phyloP scores from a whole-genome alignment of 2,797 vertebrate genomes.

The Enteromius afrohamiltoni region DNA sequence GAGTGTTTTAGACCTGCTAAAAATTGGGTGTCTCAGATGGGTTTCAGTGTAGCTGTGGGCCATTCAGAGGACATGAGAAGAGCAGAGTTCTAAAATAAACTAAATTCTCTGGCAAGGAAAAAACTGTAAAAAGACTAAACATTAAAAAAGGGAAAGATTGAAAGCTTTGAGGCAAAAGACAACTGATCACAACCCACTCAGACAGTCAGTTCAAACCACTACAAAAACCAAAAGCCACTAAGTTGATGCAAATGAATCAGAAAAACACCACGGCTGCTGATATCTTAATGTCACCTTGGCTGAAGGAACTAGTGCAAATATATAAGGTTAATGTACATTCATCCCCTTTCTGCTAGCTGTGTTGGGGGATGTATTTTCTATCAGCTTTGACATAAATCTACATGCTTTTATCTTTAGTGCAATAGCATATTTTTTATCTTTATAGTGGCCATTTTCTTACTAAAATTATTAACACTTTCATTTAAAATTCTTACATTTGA shows the following conservation, averaged over 20 bases:
- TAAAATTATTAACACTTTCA: too few species aligned
- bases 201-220: neutral
- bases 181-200: slow-evolving; percentile 8
- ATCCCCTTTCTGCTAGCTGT: neutral
- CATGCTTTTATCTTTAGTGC: too few species aligned
- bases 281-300: neutral
- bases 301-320: neutral
- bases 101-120: neutral
- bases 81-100: neutral
- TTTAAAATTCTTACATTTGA: too few species aligned
- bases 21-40: neutral
- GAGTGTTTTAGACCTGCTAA: slow-evolving; percentile 12
- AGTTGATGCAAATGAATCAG: neutral
- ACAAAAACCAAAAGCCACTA: neutral
- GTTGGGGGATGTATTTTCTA: too few species aligned
- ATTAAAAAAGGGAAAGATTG: neutral
- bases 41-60: slow-evolving; percentile 20
- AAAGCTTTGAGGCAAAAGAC: neutral
- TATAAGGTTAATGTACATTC: neutral
- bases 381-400: too few species aligned
- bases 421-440: too few species aligned
- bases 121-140: neutral
- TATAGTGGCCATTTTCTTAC: too few species aligned
- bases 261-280: neutral
- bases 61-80: neutral